Conservation (phyloP, 2,113 vertebrate species). For the Prochilodus magdalenae region DNA sequence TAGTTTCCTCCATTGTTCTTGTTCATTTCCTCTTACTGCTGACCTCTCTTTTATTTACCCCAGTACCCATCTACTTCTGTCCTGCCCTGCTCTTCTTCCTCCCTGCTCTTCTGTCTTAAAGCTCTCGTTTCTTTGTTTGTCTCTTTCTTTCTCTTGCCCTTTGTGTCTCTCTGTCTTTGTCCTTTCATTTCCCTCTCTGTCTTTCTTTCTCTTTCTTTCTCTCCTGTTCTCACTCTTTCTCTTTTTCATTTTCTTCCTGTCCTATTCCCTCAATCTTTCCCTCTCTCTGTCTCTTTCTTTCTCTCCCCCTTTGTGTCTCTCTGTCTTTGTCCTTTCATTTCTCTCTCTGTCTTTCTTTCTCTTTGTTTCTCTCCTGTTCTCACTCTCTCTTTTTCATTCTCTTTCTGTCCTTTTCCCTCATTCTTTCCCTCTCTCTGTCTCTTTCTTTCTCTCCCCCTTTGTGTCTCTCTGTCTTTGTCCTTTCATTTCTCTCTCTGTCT, state of each 20-base stretch:
- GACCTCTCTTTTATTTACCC: constrained; percentile 59
- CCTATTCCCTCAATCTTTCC: too few relatives aligned
- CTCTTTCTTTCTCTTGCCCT: constrained; percentile 28
- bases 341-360: neutral
- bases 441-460: constrained; percentile 14
- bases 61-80: neutral
- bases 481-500: constrained; percentile 4
- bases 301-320: constrained; percentile 23
- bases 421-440: neutral
- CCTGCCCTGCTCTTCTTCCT: neutral
- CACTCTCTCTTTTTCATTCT: constrained; percentile 21
- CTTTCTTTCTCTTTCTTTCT: neutral
- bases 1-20: constrained; percentile 45
- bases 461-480: neutral
- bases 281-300: constrained; percentile 21
- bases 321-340: neutral
- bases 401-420: too few relatives aligned
- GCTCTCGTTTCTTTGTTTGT: constrained; percentile 18
- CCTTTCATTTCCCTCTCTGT: neutral
- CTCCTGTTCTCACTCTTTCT: too few relatives aligned
- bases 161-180: neutral
- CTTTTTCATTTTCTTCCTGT: too few relatives aligned
- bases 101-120: constrained; percentile 7
- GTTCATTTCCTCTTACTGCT: constrained; percentile 55
- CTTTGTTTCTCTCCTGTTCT: too few relatives aligned